Percentiles rank a stretch among this genome's conserved stretches.
Conservation (phyloP, 30 jellyfish, hydroid and myxozoan genomes). For the Cassiopea andromeda region DNA sequence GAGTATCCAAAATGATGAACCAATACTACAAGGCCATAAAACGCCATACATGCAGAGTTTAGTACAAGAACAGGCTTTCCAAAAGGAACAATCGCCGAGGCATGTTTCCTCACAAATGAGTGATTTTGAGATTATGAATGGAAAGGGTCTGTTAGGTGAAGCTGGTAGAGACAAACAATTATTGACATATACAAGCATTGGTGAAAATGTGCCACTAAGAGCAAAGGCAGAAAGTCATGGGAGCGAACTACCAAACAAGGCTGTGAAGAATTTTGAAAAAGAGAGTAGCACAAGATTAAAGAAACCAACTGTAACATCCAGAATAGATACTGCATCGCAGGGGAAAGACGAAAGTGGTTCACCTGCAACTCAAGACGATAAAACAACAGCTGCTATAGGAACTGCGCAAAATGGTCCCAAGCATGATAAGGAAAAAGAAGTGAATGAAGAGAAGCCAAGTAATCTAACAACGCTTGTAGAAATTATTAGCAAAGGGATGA, state of each 20-base stretch:
- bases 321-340: neutral
- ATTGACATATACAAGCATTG: neutral
- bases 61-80: neutral
- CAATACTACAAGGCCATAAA: neutral
- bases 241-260: slow-evolving; percentile 20
- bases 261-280: neutral
- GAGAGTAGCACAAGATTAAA: neutral
- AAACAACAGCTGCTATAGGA: neutral
- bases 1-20: neutral
- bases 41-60: too few species aligned
- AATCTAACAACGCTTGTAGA: slow-evolving; percentile 41
- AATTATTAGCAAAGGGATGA: slow-evolving; percentile 60
- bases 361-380: neutral
- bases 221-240: neutral
- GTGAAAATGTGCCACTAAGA: neutral
- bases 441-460: neutral
- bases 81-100: neutral
- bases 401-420: neutral
- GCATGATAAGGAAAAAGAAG: neutral
- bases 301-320: neutral
- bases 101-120: neutral
- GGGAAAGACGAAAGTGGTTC: neutral
- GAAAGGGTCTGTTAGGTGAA: neutral
- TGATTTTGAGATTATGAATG: neutral
- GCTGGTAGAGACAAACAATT: neutral